These are phyloP conservation scores for Pelusios castaneus DNA, from an alignment of 2,113 vertebrate species.

Conservation along the genomic window DNA sequence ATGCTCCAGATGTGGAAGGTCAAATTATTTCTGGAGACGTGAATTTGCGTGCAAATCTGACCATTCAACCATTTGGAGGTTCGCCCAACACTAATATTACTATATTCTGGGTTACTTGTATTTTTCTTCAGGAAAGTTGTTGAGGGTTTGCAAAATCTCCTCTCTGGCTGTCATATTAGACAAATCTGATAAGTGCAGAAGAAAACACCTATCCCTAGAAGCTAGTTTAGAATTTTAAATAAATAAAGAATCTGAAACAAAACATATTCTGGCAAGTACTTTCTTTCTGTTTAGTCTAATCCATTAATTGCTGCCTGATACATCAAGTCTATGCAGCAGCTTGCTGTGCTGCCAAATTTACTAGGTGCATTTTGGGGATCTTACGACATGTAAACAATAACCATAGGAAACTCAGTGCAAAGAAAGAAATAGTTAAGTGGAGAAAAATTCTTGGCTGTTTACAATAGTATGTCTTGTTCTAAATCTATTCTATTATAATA, in stretches of 20 bases:
- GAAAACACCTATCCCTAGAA: background rate
- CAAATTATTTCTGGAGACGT: background rate
- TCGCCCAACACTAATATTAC: slow-evolving; percentile 67
- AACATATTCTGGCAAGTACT: background rate
- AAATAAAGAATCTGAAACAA: background rate
- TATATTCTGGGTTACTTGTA: slow-evolving; percentile 22
- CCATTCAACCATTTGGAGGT: slow-evolving; percentile 31
- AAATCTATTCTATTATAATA: background rate
- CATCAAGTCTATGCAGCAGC: background rate
- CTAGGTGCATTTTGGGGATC: background rate
- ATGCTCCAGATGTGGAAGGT: background rate
- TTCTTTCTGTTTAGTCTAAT: slow-evolving; percentile 20
- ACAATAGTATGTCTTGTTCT: background rate
- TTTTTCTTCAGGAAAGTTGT: background rate
- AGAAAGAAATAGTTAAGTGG: background rate
- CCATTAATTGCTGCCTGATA: slow-evolving; percentile 7
- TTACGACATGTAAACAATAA: background rate
- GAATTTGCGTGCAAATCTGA: background rate
- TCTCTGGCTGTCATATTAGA: background rate
- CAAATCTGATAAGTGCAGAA: background rate
- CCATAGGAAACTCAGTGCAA: background rate
- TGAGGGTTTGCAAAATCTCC: slow-evolving; percentile 31
- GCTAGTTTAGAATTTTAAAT: background rate
- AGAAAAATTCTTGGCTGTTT: background rate
- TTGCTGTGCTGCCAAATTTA: background rate